Conservation (phyloP, 2,797 vertebrate genomes). For the Sebastes minor region DNA sequence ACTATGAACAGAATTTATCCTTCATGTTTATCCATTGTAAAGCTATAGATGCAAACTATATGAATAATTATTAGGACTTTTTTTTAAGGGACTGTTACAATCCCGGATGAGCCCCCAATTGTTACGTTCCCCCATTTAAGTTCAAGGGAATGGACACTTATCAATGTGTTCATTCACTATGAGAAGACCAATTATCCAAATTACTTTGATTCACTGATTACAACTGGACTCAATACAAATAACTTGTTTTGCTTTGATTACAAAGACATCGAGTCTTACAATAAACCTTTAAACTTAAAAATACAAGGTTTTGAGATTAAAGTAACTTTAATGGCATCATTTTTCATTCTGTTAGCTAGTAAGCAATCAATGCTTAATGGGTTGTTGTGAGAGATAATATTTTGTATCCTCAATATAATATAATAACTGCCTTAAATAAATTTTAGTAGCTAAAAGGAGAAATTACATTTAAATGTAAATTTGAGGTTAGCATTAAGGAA, state of each 20-base stretch:
- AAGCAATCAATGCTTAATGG: neutral
- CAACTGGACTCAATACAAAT: neutral
- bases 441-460: neutral
- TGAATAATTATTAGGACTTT: neutral
- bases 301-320: neutral
- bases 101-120: too few species aligned
- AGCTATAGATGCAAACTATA: neutral
- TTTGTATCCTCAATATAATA: too few species aligned
- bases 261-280: neutral
- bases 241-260: neutral
- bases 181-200: neutral
- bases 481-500: neutral
- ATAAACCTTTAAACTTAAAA: neutral
- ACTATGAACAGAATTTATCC: neutral
- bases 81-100: neutral
- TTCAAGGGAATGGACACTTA: neutral
- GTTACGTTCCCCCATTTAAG: too few species aligned
- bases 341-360: too few species aligned
- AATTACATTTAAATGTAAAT: neutral
- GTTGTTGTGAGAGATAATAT: neutral
- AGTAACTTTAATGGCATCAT: neutral
- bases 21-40: neutral
- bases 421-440: neutral
- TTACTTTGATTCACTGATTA: neutral
- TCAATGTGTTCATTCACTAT: neutral